These are phyloP conservation scores for Dione juno DNA, from an alignment of 2,888 invertebrate genomes.

Conservation along the genomic window DNA sequence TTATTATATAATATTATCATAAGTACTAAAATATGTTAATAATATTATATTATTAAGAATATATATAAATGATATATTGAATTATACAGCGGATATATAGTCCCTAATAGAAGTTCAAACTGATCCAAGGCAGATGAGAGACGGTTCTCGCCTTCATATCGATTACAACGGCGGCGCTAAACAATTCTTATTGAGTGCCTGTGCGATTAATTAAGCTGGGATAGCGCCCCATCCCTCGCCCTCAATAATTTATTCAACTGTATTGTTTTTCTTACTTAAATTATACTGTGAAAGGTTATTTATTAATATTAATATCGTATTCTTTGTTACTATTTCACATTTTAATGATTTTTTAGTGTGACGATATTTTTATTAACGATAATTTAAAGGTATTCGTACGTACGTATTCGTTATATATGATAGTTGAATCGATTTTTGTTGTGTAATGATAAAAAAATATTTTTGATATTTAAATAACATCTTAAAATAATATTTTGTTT, in stretches of 20 bases:
- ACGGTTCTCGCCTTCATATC: slow-evolving; percentile 36
- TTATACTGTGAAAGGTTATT: slow-evolving; percentile 37
- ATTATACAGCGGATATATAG: slow-evolving; percentile 8
- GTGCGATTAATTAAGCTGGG: slow-evolving; percentile 50
- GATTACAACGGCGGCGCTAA: slow-evolving; percentile 43
- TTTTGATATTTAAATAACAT: too few relatives aligned
- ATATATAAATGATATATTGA: not conserved
- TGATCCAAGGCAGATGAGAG: slow-evolving; percentile 25
- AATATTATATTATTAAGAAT: not conserved
- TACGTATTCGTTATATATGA: too few relatives aligned
- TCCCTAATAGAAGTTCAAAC: slow-evolving; percentile 16
- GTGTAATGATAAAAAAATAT: too few relatives aligned
- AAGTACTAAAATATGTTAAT: not conserved
- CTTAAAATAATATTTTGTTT: slow-evolving; percentile 14
- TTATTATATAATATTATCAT: not conserved
- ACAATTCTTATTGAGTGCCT: slow-evolving; percentile 43
- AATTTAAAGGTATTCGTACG: too few relatives aligned
- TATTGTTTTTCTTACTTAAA: slow-evolving; percentile 35
- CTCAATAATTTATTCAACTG: slow-evolving; percentile 47
- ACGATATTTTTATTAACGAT: too few relatives aligned
- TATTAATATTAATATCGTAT: not conserved
- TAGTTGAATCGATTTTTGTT: too few relatives aligned
- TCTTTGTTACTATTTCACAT: not conserved
- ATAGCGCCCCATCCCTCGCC: slow-evolving; percentile 46
- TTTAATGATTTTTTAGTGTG: too few relatives aligned